Evolutionary conservation across 2,113 vertebrate genomes (phyloP).

Genomic region (Lepisosteus oculatus): DNA sequence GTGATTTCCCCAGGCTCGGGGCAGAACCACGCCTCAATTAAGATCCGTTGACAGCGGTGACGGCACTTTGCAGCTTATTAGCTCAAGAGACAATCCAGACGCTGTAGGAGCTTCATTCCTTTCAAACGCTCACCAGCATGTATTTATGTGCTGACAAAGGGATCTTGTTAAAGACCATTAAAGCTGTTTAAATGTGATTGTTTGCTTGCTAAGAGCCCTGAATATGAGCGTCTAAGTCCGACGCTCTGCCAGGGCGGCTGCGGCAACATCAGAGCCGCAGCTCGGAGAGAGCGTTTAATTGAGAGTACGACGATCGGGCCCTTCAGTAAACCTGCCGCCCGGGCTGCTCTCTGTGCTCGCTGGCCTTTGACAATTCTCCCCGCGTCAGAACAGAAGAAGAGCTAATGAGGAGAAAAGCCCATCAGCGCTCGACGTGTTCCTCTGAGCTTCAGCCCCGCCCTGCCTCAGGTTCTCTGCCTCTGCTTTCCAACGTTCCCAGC

Average conservation of each 20-base stretch:
- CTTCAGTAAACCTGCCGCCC: neutral
- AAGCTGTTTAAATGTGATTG: slow-evolving; percentile 6
- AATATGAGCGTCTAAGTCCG: neutral
- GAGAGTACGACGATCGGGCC: slow-evolving; percentile 25
- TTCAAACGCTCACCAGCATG: neutral
- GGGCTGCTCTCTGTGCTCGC: neutral
- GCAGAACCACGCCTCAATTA: neutral
- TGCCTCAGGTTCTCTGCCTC: too few relatives aligned
- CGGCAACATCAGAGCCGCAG: neutral
- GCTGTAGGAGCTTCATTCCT: neutral
- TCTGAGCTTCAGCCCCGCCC: neutral
- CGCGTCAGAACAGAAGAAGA: too few relatives aligned
- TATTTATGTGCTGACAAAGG: slow-evolving; percentile 7
- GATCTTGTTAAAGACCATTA: slow-evolving; percentile 14
- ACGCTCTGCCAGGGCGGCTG: neutral
- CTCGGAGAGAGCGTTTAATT: slow-evolving; percentile 33
- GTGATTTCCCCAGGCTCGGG: too few relatives aligned
- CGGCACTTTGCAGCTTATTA: neutral
- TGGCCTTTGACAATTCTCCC: neutral
- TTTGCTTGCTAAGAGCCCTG: slow-evolving; percentile 9
- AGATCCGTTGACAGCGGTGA: neutral
- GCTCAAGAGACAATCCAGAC: neutral
- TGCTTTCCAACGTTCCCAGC: slow-evolving; percentile 41
- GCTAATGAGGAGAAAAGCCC: too few relatives aligned
- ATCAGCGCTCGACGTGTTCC: neutral